phyloP scores from a whole-genome alignment of 2,888 invertebrate genomes.

The Pristionchus entomophagus region DNA sequence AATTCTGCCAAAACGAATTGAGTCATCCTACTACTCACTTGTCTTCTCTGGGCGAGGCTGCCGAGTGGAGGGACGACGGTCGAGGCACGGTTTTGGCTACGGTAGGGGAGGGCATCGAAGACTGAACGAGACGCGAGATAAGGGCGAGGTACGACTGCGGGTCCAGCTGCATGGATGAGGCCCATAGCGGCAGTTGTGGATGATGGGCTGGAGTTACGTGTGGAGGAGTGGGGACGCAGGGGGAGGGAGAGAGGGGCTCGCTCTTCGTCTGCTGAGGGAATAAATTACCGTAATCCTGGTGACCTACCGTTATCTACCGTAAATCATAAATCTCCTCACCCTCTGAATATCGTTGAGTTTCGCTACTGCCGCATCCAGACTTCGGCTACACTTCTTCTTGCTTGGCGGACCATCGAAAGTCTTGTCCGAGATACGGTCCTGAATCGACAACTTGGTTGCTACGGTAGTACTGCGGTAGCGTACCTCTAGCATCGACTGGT shows the following conservation, averaged over 20 bases:
- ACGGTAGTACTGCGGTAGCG: not conserved
- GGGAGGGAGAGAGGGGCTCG: not conserved
- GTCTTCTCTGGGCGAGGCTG: not conserved
- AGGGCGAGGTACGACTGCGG: slow-evolving; percentile 21
- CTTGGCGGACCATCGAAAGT: not conserved
- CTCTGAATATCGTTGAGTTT: slow-evolving; percentile 59
- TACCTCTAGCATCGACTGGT: slow-evolving; percentile 33
- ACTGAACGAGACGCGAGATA: slow-evolving; percentile 3
- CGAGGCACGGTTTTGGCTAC: not conserved
- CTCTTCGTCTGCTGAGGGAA: not conserved
- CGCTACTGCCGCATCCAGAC: slow-evolving; percentile 65
- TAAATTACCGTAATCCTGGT: not conserved
- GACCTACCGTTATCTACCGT: too few relatives aligned
- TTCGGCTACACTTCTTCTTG: slow-evolving; percentile 49
- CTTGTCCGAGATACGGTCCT: not conserved
- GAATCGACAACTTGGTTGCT: not conserved
- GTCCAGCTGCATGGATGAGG: slow-evolving; percentile 22
- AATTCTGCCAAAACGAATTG: too few relatives aligned
- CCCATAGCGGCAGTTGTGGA: not conserved
- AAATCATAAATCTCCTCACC: too few relatives aligned
- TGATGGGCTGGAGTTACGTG: not conserved
- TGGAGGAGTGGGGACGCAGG: not conserved
- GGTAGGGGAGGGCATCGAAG: not conserved
- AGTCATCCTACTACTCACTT: not conserved
- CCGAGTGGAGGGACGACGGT: not conserved